Base-by-base conservation (phyloP, 2,113 vertebrate species). In the Irena cyanogastra region DNA sequence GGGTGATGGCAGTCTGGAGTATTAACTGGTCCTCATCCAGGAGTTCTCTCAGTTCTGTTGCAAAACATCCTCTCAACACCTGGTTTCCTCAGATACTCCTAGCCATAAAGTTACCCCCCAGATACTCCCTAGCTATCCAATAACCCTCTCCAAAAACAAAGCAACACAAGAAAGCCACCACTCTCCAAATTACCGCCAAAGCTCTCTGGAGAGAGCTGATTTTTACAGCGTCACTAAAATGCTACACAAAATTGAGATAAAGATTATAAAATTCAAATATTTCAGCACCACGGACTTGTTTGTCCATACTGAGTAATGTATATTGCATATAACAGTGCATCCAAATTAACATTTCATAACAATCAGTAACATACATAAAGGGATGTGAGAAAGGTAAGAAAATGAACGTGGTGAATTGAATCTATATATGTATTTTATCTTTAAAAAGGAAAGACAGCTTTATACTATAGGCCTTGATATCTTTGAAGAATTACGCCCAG, bases 321-420 rank as follows among this genome's bases (percentile, higher is more conserved):
- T 21, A 28, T 41, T 33, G 3, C 17, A 37, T 16, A 70, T 33
- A 53, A 69, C 87, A 79, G 27, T 30, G 19, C 26, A 41, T 77
- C 56, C 23, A 91, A 72, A 95, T 83, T 63, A 93, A 50, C 12
- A 63, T 82, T 95, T 63, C 86, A 53, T 79, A 60, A 57, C 41
- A 79, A 84, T 70, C 65, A 56, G 22, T 47, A 91, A 35, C 5
- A 15, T 63, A 93, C 42, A 83, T 45, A 74, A 56, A 93, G 27
- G 60, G 52, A 91, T 56, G 76, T 57, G 27, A 93, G 13, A 83
- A 83, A 87, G 56, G 23, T 19, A 85, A 79, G 68, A 77, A 74
- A 45, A 90, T 13, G 27, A 49, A 26, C 13, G 17, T 27, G 2
- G 8, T 54, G 54, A 80, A 72, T 6, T 49, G 45, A 83, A 81